Percentiles rank a stretch among this genome's conserved stretches.
These are phyloP conservation scores for Schlechtendalia chinensis DNA, from an alignment of 1,140 invertebrate genomes.

Conservation along the genomic window DNA sequence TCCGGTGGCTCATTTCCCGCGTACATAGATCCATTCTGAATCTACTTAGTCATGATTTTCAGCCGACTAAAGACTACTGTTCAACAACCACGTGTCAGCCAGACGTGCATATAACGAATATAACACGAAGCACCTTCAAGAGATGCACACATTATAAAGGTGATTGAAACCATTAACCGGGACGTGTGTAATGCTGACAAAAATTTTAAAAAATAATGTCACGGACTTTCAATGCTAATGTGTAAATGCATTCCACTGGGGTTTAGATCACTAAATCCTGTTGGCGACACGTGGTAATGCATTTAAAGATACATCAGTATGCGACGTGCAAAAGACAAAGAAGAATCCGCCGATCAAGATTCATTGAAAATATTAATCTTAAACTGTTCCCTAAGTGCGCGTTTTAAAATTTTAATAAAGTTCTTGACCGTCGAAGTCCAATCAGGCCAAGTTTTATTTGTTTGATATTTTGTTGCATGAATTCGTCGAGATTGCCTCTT, in stretches of 20 bases:
- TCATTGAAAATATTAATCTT: background rate
- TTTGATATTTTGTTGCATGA: no score
- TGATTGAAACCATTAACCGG: conserved; percentile 21
- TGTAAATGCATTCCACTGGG: background rate
- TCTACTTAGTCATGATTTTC: conserved; percentile 45
- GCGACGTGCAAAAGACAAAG: background rate
- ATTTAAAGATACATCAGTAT: background rate
- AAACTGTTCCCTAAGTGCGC: background rate
- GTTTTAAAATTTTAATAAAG: background rate
- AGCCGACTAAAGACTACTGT: conserved; percentile 1
- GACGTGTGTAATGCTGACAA: background rate
- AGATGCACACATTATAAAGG: background rate
- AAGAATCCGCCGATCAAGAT: background rate
- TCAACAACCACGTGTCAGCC: background rate
- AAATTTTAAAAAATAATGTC: background rate
- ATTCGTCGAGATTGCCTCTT: no score
- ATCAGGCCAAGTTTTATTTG: background rate
- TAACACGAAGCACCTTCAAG: no score
- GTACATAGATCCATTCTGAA: conserved; percentile 15
- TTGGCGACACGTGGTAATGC: background rate
- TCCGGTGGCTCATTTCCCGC: conserved; percentile 2
- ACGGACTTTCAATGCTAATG: conserved; percentile 8
- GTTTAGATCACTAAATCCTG: background rate
- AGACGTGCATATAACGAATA: background rate
- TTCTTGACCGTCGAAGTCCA: background rate